These are phyloP conservation scores for Erpornis zantholeuca DNA, from an alignment of 2,113 vertebrate species.

Conservation along the genomic window DNA sequence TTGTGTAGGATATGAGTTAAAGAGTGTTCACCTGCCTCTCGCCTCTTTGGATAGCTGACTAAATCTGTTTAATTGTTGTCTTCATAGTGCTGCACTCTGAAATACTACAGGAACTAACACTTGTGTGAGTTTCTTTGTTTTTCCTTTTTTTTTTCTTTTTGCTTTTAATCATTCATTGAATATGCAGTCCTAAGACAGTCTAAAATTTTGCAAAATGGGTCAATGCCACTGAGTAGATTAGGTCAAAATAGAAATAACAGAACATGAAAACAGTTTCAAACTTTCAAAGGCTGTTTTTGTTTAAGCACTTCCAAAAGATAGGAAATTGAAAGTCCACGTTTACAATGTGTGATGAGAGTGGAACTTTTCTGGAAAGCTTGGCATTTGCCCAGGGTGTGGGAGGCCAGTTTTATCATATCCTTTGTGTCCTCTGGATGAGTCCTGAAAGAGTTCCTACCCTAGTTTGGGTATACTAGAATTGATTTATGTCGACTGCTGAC, in stretches of 20 bases:
- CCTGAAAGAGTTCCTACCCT: not conserved
- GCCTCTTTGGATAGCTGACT: not conserved
- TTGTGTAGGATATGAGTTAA: not conserved
- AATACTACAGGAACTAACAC: not conserved
- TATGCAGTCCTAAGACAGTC: not conserved
- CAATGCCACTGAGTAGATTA: not conserved
- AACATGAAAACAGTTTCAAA: not conserved
- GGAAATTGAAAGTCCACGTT: not conserved
- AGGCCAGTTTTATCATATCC: not conserved
- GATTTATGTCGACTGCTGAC: not conserved
- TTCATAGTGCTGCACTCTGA: not conserved
- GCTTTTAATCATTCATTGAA: not conserved
- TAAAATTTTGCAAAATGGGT: not conserved
- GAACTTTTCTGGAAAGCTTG: not conserved
- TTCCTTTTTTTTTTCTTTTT: fast-evolving
- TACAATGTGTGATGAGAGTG: not conserved
- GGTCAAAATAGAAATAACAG: not conserved
- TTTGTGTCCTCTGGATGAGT: not conserved
- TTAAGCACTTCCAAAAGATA: not conserved
- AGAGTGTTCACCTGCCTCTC: not conserved
- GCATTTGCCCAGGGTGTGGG: not conserved
- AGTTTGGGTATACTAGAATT: not conserved
- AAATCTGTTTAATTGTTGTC: not conserved
- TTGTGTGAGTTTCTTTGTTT: not conserved
- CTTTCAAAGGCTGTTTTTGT: not conserved